Evolutionary conservation across 2,113 vertebrate genomes (phyloP).

Genomic region (Neogobius melanostomus): DNA sequence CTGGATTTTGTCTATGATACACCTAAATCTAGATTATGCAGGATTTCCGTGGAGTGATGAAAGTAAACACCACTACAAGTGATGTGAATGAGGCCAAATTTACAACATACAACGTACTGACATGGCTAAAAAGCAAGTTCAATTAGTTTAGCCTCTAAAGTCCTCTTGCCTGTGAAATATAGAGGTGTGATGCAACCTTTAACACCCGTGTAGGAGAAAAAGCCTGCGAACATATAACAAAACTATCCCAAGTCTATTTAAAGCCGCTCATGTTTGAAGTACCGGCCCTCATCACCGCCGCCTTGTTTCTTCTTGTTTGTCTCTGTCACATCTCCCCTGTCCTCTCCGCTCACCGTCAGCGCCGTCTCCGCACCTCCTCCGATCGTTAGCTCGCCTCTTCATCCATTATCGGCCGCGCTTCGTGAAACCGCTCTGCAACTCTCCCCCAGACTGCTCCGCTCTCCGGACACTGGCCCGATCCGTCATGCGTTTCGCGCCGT

Average conservation of each 20-base stretch:
- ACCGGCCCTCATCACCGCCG: neutral
- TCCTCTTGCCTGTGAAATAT: too few species aligned
- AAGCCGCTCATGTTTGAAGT: neutral
- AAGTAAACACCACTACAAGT: too few species aligned
- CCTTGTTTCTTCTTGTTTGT: neutral
- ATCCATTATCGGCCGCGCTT: neutral
- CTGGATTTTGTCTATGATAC: too few species aligned
- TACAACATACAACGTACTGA: too few species aligned
- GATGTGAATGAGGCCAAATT: too few species aligned
- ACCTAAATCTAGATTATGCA: too few species aligned
- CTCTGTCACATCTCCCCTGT: neutral
- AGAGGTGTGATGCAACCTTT: too few species aligned
- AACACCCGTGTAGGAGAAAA: too few species aligned
- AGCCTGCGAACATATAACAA: too few species aligned
- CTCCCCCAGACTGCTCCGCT: neutral
- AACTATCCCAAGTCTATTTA: neutral
- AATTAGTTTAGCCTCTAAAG: too few species aligned
- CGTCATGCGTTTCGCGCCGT: neutral
- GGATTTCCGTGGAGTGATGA: too few species aligned
- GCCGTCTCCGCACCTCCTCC: neutral
- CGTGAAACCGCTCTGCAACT: neutral
- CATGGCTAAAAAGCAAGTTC: too few species aligned
- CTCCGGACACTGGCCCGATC: neutral
- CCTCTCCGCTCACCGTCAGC: neutral
- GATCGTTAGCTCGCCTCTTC: neutral